phyloP scores from a whole-genome alignment of 2,888 invertebrate genomes.

The Ichneumon xanthorius region DNA sequence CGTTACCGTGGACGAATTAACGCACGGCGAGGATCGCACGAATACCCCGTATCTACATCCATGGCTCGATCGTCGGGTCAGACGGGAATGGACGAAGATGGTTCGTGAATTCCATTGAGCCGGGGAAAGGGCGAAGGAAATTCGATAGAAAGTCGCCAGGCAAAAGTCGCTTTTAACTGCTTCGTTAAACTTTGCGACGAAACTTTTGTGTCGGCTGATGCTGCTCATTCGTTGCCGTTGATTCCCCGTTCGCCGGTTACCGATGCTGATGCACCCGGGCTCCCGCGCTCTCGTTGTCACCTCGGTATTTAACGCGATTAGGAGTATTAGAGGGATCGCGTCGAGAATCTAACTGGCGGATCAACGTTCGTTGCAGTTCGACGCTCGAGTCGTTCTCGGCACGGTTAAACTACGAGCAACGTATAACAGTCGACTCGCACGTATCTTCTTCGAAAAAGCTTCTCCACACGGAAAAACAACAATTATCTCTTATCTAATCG shows the following conservation, averaged over 20 bases:
- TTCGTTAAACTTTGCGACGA: neutral
- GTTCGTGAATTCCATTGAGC: neutral
- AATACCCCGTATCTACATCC: neutral
- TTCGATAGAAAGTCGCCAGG: neutral
- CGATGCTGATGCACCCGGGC: slow-evolving; percentile 2
- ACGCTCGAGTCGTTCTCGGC: slow-evolving; percentile 18
- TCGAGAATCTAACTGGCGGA: slow-evolving; percentile 33
- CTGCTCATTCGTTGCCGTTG: slow-evolving; percentile 14
- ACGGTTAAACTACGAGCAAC: neutral
- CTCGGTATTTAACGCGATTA: slow-evolving; percentile 50
- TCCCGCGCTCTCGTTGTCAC: slow-evolving; percentile 32
- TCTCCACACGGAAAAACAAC: slow-evolving; percentile 38
- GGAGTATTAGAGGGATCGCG: slow-evolving; percentile 30
- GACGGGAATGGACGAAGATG: neutral
- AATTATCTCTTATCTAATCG: slow-evolving; percentile 17
- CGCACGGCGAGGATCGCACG: neutral
- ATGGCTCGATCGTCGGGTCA: neutral
- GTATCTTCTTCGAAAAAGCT: neutral
- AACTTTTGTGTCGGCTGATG: slow-evolving; percentile 33
- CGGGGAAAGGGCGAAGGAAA: neutral
- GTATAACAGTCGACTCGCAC: neutral
- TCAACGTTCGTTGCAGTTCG: slow-evolving; percentile 34
- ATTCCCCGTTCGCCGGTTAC: neutral
- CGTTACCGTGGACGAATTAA: neutral
- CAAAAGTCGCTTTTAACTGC: slow-evolving; percentile 8